phyloP scores from a whole-genome alignment of 2,797 vertebrate genomes.

The Acrocephalus scirpaceus region DNA sequence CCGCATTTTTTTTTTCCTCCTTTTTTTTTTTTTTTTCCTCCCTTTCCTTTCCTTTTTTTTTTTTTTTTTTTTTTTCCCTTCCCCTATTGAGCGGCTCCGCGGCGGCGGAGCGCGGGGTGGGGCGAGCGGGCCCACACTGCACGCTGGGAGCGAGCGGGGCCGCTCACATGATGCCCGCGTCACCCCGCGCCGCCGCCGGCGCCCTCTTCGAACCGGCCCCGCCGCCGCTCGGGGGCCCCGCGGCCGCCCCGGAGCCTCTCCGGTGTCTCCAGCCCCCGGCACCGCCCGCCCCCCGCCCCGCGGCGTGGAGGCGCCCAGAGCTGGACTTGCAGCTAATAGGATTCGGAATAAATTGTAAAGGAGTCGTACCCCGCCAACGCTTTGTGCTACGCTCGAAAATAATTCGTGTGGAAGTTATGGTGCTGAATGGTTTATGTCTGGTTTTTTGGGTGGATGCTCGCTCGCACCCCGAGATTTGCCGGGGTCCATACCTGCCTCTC shows the following conservation, averaged over 20 bases:
- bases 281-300: background rate
- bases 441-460: background rate
- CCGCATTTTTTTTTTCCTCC: slow-evolving; percentile 14
- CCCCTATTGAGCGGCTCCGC: slow-evolving; percentile 79
- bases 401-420: background rate
- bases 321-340: accelerated
- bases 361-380: background rate
- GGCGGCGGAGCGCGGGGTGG: slow-evolving; percentile 83
- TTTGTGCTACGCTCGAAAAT: background rate
- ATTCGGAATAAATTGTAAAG: background rate
- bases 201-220: slow-evolving; percentile 82
- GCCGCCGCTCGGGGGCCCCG: background rate
- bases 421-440: background rate
- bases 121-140: slow-evolving; percentile 87
- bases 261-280: background rate
- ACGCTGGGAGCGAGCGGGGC: slow-evolving; percentile 83
- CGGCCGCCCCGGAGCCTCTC: background rate
- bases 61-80: slow-evolving; percentile 7
- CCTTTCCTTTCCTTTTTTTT: background rate
- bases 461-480: background rate
- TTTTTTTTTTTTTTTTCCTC: background rate
- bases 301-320: background rate
- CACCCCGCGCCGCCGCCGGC: slow-evolving; percentile 80
- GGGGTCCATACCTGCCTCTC: background rate
- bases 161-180: slow-evolving; percentile 89